Evolutionary conservation across 1,140 invertebrate species (phyloP), one percentile per base, ranked within the genome.

Genomic region (Drosophila ohnishii): DNA sequence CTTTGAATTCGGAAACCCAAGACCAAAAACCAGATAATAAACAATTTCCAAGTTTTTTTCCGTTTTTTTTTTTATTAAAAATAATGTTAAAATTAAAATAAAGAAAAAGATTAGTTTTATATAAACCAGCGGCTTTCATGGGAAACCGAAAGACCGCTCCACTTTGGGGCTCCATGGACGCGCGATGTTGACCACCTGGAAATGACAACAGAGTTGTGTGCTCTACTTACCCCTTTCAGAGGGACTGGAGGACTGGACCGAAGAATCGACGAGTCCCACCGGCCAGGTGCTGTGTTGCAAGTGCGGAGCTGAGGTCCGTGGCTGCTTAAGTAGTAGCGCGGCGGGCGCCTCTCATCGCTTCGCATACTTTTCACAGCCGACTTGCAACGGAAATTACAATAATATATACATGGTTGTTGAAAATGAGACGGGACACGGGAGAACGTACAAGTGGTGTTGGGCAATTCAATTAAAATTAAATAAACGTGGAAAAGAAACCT

Each of bases 371-470:
- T 87, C 67, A 22, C 73, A 88, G 84, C 85, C 84, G 75, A 80
- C 84, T 88, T 84, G 84, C 73, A 89, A 89, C 84, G 78, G 57
- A 88, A 88, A 88, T 84, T 71, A 88, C 74, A 85, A 86, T 86
- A 78, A 86, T 79, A 88, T 79, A 84, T 62, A 76, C 64, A 80
- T 51, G 60, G 62, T 56, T 35, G 32, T 74, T 83, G 53, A 79
- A 63, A 80, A 80, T 76, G 56, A 66, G 51, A 53, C 16, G 5
- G 51, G 28, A 16, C 25, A n/a, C 14, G 25, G 14, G 51, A 19
- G 8, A 10, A 30, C 55, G 64, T 66, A 35, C 45, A 47, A 44
- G 61, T 40, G 40, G 28, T 50, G 66, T 61, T 34, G 80, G 65
- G 47, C 70, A 83, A 37, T 35, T 35, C 19, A 35, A 53, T n/a